Base-by-base conservation (phyloP, 1,140 invertebrate genomes). In the Drosophila triauraria region DNA sequence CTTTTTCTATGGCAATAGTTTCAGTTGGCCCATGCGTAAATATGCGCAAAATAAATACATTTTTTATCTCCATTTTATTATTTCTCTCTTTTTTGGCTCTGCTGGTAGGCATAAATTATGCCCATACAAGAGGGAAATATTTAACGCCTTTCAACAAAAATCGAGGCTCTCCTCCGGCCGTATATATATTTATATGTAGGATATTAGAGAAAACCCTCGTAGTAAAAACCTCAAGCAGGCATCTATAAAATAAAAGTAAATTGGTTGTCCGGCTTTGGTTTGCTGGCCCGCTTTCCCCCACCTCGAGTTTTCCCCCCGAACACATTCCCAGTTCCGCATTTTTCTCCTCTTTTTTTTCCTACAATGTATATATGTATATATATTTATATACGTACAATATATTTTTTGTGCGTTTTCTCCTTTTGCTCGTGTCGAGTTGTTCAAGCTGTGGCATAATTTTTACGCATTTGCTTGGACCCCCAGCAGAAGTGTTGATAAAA, bases 391-490 rank as follows among this genome's bases (percentile, higher is more conserved):
- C 27, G n/a, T 1, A 35, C 17, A 53, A 53, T 47, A 38, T 72
- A 23, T 69, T 47, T 59, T 71, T 43, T 35, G 40, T 76, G 25
- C 43, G 53, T 59, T 56, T 56, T 75, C 44, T 76, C 64, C 57
- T 78, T 60, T 53, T 27, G 27, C 65, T 71, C 54, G 58, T 75
- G 72, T 46, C 58, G 64, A 62, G 46, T 25, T 70, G 76, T 72
- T 79, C 77, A 80, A 80, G 76, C 77, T 82, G 67, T 82, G 79
- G 80, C 80, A 82, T 82, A 82, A 82, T 82, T 74, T 82, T 75
- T 75, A 78, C 80, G 79, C 75, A 78, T 81, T 81, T 81, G 64
- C 78, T 56, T 15, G 64, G 63, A 71, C 51, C 43, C 64, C 30
- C 35, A 8, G 67, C 53, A 72, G 42, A 71, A 58, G 74, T 76